Conservation (phyloP, 2,113 vertebrate genomes). For the Tupaia tana region DNA sequence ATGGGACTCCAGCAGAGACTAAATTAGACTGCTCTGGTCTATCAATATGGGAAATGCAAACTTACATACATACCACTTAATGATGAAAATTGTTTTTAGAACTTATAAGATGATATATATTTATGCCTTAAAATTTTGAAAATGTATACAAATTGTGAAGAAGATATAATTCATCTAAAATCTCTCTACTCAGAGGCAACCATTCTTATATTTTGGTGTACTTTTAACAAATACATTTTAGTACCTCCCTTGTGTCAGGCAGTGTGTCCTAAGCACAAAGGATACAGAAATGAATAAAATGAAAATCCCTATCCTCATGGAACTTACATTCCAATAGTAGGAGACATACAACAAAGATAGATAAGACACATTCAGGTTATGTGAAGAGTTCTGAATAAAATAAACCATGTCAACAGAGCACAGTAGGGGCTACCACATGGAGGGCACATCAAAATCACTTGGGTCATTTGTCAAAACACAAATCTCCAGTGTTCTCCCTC, state of each 20-base stretch:
- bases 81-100: not conserved
- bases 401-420: not conserved
- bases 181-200: not conserved
- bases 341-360: not conserved
- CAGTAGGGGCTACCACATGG: not conserved
- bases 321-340: not conserved
- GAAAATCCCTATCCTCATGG: not conserved
- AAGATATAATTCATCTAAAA: not conserved
- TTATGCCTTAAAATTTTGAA: slow-evolving; percentile 30
- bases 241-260: not conserved
- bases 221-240: slow-evolving; percentile 36
- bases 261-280: not conserved
- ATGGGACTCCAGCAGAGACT: slow-evolving; percentile 52
- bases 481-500: not conserved
- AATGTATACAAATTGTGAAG: not conserved
- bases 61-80: not conserved
- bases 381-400: not conserved
- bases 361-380: not conserved
- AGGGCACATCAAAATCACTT: not conserved
- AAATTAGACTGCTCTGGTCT: slow-evolving; percentile 45
- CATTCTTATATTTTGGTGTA: not conserved
- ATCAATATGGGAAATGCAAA: not conserved
- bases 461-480: not conserved
- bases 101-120: slow-evolving; percentile 19
- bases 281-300: not conserved